phyloP scores from a whole-genome alignment of 2,113 vertebrate genomes.

The Cervus canadensis region DNA sequence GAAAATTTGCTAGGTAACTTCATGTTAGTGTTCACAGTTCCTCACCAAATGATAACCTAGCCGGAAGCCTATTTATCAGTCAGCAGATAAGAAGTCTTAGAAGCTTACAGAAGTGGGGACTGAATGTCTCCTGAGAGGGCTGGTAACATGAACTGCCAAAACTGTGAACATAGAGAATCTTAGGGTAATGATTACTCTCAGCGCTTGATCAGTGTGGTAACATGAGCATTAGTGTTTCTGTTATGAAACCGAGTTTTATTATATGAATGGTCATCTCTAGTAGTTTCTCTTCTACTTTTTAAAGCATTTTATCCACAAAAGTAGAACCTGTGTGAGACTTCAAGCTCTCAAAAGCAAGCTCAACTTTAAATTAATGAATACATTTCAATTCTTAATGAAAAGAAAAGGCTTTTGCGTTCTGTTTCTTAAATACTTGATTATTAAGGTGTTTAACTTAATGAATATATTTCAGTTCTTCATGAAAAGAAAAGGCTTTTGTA shows the following conservation, averaged over 20 bases:
- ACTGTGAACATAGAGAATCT: neutral
- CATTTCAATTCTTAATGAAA: neutral
- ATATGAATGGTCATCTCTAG: neutral
- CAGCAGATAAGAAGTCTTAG: neutral
- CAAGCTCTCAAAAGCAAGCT: neutral
- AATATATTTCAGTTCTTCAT: neutral
- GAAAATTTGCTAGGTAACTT: conserved; percentile 1
- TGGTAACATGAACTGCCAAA: neutral
- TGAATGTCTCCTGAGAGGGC: neutral
- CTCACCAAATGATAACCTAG: neutral
- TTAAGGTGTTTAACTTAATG: neutral
- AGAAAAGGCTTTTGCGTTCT: neutral
- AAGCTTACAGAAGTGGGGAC: neutral
- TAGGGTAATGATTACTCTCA: neutral
- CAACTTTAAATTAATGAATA: neutral
- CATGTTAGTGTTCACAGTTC: neutral
- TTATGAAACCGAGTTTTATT: conserved; percentile 27
- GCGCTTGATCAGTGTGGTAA: neutral
- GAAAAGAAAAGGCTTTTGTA: neutral
- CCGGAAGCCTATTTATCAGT: neutral
- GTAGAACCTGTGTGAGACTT: neutral
- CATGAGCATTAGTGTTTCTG: neutral
- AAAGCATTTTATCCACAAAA: neutral
- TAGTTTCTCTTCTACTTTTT: neutral
- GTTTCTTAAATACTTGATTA: neutral